Evolutionary conservation across 92 coral and sea anemone genomes (phyloP).

Genomic region (Blastomussa wellsi): DNA sequence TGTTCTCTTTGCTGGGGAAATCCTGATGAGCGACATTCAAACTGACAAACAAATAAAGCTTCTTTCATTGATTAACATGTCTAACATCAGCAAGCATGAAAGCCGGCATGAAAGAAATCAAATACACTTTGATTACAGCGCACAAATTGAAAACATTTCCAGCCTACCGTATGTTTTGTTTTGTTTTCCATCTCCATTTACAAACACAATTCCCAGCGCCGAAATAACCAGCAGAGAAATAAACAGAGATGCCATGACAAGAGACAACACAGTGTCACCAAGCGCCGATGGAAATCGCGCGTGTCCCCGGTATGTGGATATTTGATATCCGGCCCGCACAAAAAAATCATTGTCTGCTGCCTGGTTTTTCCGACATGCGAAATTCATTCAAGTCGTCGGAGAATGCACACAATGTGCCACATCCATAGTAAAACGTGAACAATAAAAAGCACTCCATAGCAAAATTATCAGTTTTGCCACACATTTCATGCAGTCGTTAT

Average conservation of each 20-base stretch:
- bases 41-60: not conserved
- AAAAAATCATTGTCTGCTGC: not conserved
- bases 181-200: not conserved
- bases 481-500: not conserved
- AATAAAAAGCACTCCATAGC: not conserved
- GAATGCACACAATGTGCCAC: not conserved
- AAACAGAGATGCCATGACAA: constrained; percentile 29
- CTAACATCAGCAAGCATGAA: too few species aligned
- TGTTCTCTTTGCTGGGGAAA: not conserved
- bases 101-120: not conserved
- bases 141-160: not conserved
- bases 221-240: not conserved
- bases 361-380: not conserved
- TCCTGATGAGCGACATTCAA: not conserved
- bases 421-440: not conserved
- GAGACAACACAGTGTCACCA: not conserved
- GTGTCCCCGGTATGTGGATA: not conserved
- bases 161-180: constrained; percentile 39
- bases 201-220: not conserved
- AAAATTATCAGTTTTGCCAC: not conserved
- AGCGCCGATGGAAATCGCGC: not conserved
- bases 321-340: not conserved
- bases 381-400: not conserved
- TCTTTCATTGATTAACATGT: not conserved
- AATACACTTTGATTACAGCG: not conserved